Evolutionary conservation across 1,140 invertebrate species (phyloP), one percentile per base, ranked within the genome.

Genomic region (Neodiprion virginianus): DNA sequence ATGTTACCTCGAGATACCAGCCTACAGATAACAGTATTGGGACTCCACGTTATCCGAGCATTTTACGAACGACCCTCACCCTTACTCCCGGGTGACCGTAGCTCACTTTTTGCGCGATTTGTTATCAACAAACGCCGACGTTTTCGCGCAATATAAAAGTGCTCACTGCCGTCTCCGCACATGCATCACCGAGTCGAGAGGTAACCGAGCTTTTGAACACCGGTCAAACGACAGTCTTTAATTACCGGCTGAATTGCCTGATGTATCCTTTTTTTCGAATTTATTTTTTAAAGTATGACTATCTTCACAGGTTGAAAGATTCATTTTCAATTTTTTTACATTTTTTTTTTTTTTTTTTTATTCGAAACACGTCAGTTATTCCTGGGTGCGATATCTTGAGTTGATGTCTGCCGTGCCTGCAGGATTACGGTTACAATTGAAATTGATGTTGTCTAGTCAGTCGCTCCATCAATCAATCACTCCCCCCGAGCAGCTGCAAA

Each of bases 371-470:
- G 53, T 61, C 53, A 61, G 53, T 61, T 61, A 14, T 17, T 61
- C 53, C 8, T 8, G 28, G 28, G 1, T 12, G n/a, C 2, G 53
- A 61, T 11, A n/a, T 61, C 53, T 61, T 61, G 11, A n/a, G 53
- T 8, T 8, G 53, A 61, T n/a, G 53, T 8, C 53, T 17, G 53
- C 5, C 28, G 28, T 40, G 5, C 53, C 53, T 61, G 53, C 53
- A 61, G 53, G 53, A 61, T 61, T 17, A 61, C 53, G 53, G 53
- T 61, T 61, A 61, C 53, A 61, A 61, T 61, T 61, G 53, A 61
- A 61, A 61, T 61, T 61, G 53, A 61, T 61, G 53, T 61, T 61
- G 53, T 61, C 53, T 61, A 61, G 53, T 61, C 53, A 61, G 53
- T 61, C 53, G 53, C 53, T 14, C 53, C 53, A 61, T 61, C 53